Evolutionary conservation across 2,888 invertebrate species (phyloP), one percentile per base, ranked within the genome.

Genomic region (Tipula unca): DNA sequence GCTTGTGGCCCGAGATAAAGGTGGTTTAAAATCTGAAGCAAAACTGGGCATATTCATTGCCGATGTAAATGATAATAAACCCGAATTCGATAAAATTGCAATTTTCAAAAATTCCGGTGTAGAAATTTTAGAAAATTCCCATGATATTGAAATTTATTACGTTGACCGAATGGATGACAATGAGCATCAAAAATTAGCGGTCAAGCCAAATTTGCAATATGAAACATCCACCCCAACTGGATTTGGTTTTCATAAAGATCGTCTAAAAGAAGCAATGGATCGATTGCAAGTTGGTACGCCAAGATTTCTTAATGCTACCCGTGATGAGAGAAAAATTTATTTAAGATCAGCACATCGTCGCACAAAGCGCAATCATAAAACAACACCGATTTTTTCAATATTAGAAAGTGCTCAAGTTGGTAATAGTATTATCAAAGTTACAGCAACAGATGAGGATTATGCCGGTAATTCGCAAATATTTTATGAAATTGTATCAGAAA

Each of bases 11-110:
- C 93, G 93, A 87, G 96, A 96, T 88, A 93, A 92, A 89, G 96
- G 96, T 6, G 95, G 96, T 82, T 90, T 97, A 13, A 94, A 93
- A 85, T 95, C 95, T 0, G 94, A 95, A 89, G 94, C 95, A 0
- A 93, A 94, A 88, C 89, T 97, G 8, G 94, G 92, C 0, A 93
- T 97, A 83, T 92, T 91, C 0, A 91, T 97, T 29, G 92, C 94
- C 3, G 97, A 97, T 89, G 94, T 94, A 88, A 97, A 97, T 88
- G 97, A 97, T 89, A 96, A 96, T 89, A 89, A 93, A 14, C 96
- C 96, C 0, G 91, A 92, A 85, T 95, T 95, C 88, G 93, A 93
- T 86, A 94, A 95, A 88, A 93, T 96, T 87, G 92, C 94, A 0
- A 93, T 96, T 48, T 93, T 94, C 3, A 92, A 94, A 85, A 94